Evolutionary conservation across 1,140 invertebrate species (phyloP).

Genomic region (Contarinia nasturtii): DNA sequence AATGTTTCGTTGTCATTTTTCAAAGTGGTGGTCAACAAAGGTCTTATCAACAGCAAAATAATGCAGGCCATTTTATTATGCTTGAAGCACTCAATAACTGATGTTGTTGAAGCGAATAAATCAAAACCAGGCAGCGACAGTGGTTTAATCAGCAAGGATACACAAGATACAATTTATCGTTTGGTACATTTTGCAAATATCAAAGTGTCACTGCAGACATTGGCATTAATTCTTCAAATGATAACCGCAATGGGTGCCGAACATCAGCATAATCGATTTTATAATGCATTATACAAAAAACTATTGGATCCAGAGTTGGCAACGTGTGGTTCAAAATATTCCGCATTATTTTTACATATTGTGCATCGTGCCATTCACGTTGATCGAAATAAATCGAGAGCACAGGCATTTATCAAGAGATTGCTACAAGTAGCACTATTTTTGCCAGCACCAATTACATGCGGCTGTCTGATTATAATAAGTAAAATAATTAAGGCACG

Average conservation of each 20-base stretch:
- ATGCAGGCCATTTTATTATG: slow-evolving; percentile 59
- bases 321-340: slow-evolving; percentile 40
- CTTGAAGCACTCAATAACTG: slow-evolving; percentile 18
- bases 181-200: slow-evolving; percentile 71
- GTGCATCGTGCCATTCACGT: slow-evolving; percentile 66
- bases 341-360: slow-evolving; percentile 71
- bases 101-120: slow-evolving; percentile 9
- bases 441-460: slow-evolving; percentile 14
- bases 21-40: slow-evolving; percentile 76
- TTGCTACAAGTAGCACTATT: slow-evolving; percentile 52
- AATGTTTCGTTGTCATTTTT: slow-evolving; percentile 92
- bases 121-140: slow-evolving; percentile 11
- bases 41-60: slow-evolving; percentile 78
- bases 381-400: slow-evolving; percentile 49
- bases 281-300: slow-evolving; percentile 76
- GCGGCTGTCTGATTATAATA: slow-evolving; percentile 20
- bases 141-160: slow-evolving; percentile 19
- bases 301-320: slow-evolving; percentile 57
- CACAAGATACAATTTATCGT: slow-evolving; percentile 62
- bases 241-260: slow-evolving; percentile 28
- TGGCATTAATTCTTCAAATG: slow-evolving; percentile 73
- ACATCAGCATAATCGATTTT: slow-evolving; percentile 47
- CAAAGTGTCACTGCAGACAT: slow-evolving; percentile 67
- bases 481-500: slow-evolving; percentile 20
- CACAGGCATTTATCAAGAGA: slow-evolving; percentile 76